Evolutionary conservation across 92 coral and sea anemone genomes (phyloP).

Genomic region (Parazoanthus atlanticus): DNA sequence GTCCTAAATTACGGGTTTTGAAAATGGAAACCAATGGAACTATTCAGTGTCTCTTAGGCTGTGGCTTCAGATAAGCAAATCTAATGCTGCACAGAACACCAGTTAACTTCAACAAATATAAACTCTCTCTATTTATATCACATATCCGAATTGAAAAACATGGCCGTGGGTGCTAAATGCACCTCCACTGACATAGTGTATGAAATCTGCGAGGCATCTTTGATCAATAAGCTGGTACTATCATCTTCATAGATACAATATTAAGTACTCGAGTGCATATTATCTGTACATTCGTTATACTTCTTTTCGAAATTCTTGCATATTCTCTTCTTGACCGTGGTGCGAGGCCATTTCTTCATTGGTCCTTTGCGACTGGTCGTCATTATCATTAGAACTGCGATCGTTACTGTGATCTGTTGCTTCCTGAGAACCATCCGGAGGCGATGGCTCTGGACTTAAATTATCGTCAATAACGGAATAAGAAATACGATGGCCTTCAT

Average conservation of each 20-base stretch:
- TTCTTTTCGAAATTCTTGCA: conserved; percentile 13
- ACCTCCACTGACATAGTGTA: background rate
- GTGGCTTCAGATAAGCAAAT: background rate
- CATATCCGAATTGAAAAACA: background rate
- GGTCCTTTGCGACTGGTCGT: conserved; percentile 7
- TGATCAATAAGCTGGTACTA: background rate
- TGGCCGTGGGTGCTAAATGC: background rate
- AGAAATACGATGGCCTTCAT: background rate
- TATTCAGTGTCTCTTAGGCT: background rate
- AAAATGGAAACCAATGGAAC: background rate
- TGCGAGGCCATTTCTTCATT: background rate
- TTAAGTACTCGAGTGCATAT: background rate
- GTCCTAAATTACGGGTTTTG: background rate
- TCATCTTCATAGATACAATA: background rate
- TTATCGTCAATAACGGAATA: conserved; percentile 8
- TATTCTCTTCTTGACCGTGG: conserved; percentile 3
- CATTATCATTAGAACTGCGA: conserved; percentile 10
- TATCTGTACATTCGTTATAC: conserved; percentile 29
- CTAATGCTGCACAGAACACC: background rate
- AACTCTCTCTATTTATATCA: background rate
- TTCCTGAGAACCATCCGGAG: background rate
- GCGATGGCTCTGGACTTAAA: background rate
- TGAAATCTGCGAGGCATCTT: background rate
- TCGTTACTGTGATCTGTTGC: conserved; percentile 5
- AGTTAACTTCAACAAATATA: background rate